These are phyloP conservation scores for Australoheros facetus DNA, from an alignment of 2,797 vertebrate genomes.

Conservation along the genomic window DNA sequence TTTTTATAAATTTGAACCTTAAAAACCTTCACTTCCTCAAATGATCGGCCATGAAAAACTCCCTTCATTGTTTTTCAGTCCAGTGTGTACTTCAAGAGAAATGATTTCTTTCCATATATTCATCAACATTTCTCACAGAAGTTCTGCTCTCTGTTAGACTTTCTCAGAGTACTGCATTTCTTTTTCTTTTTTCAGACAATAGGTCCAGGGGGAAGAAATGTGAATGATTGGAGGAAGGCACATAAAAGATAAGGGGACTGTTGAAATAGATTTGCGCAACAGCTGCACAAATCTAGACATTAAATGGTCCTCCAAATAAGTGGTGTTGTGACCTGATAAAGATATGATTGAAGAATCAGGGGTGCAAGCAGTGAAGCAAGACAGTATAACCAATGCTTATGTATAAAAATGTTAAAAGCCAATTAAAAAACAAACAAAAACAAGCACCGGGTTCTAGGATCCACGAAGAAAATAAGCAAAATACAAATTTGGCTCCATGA, in stretches of 20 bases:
- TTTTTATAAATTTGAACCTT: background rate
- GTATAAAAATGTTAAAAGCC: too few relatives aligned
- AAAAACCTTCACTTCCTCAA: background rate
- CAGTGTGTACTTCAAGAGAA: background rate
- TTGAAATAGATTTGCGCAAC: background rate
- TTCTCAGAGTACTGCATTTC: background rate
- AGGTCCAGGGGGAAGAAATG: background rate
- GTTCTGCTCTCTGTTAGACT: background rate
- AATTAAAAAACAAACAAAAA: too few relatives aligned
- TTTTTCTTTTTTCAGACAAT: background rate
- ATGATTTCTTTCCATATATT: background rate
- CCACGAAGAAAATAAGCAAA: too few relatives aligned
- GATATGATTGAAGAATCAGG: background rate
- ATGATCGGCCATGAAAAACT: background rate
- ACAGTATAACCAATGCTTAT: too few relatives aligned
- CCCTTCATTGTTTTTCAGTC: background rate
- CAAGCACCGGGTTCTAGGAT: too few relatives aligned
- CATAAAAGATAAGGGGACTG: background rate
- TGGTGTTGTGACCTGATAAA: background rate
- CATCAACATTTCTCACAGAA: background rate
- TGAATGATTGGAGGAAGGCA: background rate
- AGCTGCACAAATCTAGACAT: background rate
- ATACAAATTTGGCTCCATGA: too few relatives aligned
- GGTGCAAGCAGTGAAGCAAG: too few relatives aligned
- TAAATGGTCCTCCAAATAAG: background rate